Base-by-base conservation (phyloP, 2,797 vertebrate species). In the Austrolebias charrua region DNA sequence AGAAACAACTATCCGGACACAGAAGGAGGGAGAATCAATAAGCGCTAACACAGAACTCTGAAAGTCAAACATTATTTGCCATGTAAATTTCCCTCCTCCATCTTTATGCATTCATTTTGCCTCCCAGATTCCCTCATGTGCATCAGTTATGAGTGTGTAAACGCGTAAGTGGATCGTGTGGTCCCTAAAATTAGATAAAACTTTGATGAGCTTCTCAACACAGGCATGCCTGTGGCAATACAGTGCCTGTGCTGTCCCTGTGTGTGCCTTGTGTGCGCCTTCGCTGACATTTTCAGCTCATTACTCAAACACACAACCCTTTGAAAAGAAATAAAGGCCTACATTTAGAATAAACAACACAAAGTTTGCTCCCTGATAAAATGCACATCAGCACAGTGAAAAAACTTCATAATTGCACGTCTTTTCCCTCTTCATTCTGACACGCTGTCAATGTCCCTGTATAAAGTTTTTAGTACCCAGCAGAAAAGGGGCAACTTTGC, bases 21-120 rank as follows among this genome's bases (percentile, higher is more conserved):
- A 40, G 43, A 35, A 16, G 18, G 28, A 59, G 35, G 47, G n/a
- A 51, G 46, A 64, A 63, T 56, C 44, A 65, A 64, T 61, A 63
- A 48, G 55, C 14, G 54, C 63, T 49, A 67, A 71, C 16, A 20
- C 28, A 46, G 40, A 44, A 50, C 61, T 84, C 31, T 75, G 55
- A 76, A 79, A 80, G 75, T 83, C 76, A 80, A 79, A 84, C 62
- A 76, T 49, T 64, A 75, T 81, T 78, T 78, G 19, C 63, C 55
- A 46, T 64, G 55, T 74, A 73, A 66, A 78, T 79, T 74, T 67
- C 31, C 63, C 40, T 75, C 56, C 52, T 76, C 75, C 56, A 71
- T 72, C 54, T 53, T 50, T 24, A 42, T 20, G 62, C 51, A 48
- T 68, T 67, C 31, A 71, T 76, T 58, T 80, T 71, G 75, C 35